phyloP scores from a whole-genome alignment of 2,113 vertebrate species.

The Nothocercus nigrocapillus region DNA sequence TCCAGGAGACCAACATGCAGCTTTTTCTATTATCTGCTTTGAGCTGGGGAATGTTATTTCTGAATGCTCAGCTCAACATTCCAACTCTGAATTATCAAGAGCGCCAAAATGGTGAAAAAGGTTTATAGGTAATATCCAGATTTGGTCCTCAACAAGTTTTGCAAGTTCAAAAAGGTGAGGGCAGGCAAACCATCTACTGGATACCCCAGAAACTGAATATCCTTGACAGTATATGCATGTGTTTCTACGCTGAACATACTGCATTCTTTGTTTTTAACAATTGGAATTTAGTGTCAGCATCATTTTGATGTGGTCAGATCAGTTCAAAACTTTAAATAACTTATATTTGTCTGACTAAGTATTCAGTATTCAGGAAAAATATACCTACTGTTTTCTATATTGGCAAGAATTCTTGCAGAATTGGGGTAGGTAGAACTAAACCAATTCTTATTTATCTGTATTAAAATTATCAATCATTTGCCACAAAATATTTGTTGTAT shows the following conservation, averaged over 20 bases:
- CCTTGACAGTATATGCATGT: background rate
- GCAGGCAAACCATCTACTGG: background rate
- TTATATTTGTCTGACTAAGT: background rate
- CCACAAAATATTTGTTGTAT: background rate
- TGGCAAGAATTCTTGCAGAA: background rate
- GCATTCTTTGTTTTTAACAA: background rate
- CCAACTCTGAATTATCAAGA: background rate
- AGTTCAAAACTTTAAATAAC: background rate
- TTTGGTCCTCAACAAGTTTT: background rate
- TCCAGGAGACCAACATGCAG: background rate
- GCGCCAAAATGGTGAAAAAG: background rate
- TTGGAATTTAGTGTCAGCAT: background rate
- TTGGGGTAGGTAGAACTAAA: background rate
- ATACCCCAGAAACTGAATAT: background rate
- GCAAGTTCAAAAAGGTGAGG: background rate
- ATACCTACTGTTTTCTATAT: background rate
- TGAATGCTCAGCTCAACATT: background rate
- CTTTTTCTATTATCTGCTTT: background rate
- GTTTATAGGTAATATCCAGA: background rate
- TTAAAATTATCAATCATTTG: background rate
- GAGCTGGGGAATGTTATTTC: background rate
- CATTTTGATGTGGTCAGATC: background rate
- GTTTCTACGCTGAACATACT: background rate
- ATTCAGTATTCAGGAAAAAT: background rate
- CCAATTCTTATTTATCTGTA: background rate